Evolutionary conservation across 2,888 invertebrate genomes (phyloP).

Genomic region (Epistrophe eligans): DNA sequence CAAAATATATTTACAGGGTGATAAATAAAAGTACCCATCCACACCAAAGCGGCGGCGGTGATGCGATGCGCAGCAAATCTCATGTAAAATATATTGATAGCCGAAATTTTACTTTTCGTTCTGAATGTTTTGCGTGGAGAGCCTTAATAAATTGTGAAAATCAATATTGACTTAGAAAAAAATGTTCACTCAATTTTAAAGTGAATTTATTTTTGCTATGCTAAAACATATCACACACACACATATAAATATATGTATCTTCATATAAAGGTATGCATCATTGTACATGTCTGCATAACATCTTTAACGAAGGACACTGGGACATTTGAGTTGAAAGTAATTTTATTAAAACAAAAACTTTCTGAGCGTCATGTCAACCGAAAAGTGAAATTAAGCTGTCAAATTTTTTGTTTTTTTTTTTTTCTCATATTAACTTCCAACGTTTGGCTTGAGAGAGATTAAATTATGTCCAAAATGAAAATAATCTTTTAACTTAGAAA

Average conservation of each 20-base stretch:
- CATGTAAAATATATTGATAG: no score
- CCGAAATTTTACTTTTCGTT: no score
- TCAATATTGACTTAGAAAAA: not conserved
- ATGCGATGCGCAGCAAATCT: no score
- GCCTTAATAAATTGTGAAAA: not conserved
- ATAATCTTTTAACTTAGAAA: slow-evolving; percentile 12
- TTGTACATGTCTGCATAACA: not conserved
- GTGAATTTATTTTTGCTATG: not conserved
- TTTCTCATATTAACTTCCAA: slow-evolving; percentile 32
- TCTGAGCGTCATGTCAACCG: slow-evolving; percentile 53
- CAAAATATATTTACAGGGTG: no score
- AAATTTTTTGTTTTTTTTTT: slow-evolving; percentile 23
- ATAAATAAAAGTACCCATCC: no score
- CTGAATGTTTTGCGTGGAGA: no score
- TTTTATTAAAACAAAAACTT: slow-evolving; percentile 15
- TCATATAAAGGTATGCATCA: no score
- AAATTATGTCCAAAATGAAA: not conserved
- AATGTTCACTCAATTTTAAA: not conserved
- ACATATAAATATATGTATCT: not conserved
- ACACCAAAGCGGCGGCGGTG: no score
- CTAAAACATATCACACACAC: not conserved
- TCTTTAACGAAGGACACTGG: slow-evolving; percentile 47
- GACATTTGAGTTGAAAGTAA: slow-evolving; percentile 28
- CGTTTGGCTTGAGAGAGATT: not conserved
- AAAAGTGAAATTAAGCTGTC: slow-evolving; percentile 53